A percentile compares a stretch with the other conserved stretches of the same genome.
These are phyloP conservation scores for Epizoanthus rinbou DNA, from an alignment of 92 coral and sea anemone species.

Conservation along the genomic window DNA sequence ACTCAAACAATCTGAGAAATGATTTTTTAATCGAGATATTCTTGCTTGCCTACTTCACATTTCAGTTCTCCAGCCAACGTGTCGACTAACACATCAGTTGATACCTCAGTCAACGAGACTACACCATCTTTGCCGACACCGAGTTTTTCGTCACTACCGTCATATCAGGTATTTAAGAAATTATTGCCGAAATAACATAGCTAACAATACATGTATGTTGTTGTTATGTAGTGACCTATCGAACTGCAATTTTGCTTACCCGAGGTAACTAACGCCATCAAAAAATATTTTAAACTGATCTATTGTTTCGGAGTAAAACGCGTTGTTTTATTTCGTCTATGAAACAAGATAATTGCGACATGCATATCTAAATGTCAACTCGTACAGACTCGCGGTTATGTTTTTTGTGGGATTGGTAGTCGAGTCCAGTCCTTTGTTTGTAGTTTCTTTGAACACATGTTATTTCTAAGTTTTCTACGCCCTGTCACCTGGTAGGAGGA, in stretches of 20 bases:
- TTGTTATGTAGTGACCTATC: too few species aligned
- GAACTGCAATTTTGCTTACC: background rate
- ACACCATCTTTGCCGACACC: background rate
- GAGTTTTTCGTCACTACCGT: slow-evolving; percentile 1
- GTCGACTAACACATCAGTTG: background rate
- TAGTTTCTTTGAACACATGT: too few species aligned
- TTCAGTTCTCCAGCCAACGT: background rate
- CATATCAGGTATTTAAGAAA: slow-evolving; percentile 1
- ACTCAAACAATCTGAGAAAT: background rate
- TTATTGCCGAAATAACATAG: too few species aligned
- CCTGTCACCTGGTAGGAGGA: too few species aligned
- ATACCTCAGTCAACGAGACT: background rate
- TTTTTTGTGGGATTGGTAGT: too few species aligned
- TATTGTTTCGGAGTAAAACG: background rate
- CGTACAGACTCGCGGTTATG: too few species aligned
- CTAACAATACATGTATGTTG: too few species aligned
- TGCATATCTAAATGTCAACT: too few species aligned
- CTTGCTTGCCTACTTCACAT: background rate
- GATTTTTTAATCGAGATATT: background rate
- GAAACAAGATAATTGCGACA: too few species aligned
- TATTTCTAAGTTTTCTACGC: too few species aligned
- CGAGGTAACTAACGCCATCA: background rate
- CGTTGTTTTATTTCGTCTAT: background rate
- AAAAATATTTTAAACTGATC: too few species aligned
- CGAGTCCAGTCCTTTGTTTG: too few species aligned